Conservation (phyloP, 2,113 vertebrate species). For the Choloepus hoffmanni region DNA sequence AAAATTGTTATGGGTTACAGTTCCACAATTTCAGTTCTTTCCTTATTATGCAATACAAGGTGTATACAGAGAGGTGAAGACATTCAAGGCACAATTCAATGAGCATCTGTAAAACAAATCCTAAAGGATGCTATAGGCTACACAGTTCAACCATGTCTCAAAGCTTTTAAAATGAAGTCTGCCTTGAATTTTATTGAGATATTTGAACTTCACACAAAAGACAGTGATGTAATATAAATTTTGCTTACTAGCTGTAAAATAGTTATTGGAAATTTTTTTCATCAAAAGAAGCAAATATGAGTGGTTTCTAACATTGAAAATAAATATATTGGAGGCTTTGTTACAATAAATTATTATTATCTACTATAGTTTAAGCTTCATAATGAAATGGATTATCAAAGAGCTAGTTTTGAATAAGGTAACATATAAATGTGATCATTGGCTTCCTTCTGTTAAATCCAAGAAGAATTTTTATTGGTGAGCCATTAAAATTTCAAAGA, state of each 20-base stretch:
- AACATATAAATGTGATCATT: constrained; percentile 24
- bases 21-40: no score
- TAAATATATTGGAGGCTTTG: background rate
- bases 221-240: background rate
- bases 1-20: no score
- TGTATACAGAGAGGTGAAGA: no score
- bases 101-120: no score
- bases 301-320: constrained; percentile 32
- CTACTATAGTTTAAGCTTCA: background rate
- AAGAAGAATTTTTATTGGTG: constrained; percentile 22
- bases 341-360: constrained; percentile 46
- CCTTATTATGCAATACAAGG: no score
- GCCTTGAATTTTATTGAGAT: background rate
- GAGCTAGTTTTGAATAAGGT: constrained; percentile 47
- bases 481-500: constrained; percentile 49
- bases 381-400: constrained; percentile 9
- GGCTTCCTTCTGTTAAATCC: constrained; percentile 35
- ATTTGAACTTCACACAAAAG: constrained; percentile 44
- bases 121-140: no score
- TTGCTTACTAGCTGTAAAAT: constrained; percentile 11
- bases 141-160: no score
- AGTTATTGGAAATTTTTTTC: constrained; percentile 59
- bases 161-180: background rate
- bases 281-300: background rate
- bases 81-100: no score